Evolutionary conservation across 2,888 invertebrate species (phyloP).

Genomic region (Watsonalla cultraria): DNA sequence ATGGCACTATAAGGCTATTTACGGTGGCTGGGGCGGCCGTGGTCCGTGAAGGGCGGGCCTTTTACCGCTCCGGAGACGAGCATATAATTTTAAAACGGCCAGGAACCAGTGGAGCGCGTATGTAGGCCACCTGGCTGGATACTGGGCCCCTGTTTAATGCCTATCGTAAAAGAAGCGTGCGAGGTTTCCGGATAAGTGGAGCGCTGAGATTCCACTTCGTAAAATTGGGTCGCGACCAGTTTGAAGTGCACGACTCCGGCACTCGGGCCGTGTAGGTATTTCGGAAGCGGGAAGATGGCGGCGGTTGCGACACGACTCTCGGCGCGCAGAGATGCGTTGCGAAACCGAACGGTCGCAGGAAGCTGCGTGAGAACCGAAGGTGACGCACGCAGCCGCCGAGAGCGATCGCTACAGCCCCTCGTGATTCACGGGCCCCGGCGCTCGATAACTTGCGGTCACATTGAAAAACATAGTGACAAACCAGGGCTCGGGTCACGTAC

Average conservation of each 20-base stretch:
- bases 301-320: conserved; percentile 39
- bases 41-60: conserved; percentile 68
- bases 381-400: conserved; percentile 43
- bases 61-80: conserved; percentile 64
- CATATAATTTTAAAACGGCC: conserved; percentile 70
- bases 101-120: conserved; percentile 70
- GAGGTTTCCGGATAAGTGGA: conserved; percentile 70
- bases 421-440: conserved; percentile 41
- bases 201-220: conserved; percentile 47
- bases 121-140: conserved; percentile 69
- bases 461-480: conserved; percentile 21
- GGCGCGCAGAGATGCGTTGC: conserved; percentile 42
- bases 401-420: conserved; percentile 8
- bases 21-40: conserved; percentile 52
- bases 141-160: conserved; percentile 53
- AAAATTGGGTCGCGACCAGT: conserved; percentile 58
- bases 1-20: conserved; percentile 40
- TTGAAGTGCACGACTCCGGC: conserved; percentile 37
- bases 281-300: conserved; percentile 47
- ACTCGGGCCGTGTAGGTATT: conserved; percentile 36
- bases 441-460: conserved; percentile 43
- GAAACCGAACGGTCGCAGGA: conserved; percentile 49
- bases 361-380: conserved; percentile 52
- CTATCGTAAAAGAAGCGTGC: conserved; percentile 53
- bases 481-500: conserved; percentile 59